Evolutionary conservation across 2,888 invertebrate genomes (phyloP), one percentile per base, ranked within the genome.

Genomic region (Epirrita christyi): DNA sequence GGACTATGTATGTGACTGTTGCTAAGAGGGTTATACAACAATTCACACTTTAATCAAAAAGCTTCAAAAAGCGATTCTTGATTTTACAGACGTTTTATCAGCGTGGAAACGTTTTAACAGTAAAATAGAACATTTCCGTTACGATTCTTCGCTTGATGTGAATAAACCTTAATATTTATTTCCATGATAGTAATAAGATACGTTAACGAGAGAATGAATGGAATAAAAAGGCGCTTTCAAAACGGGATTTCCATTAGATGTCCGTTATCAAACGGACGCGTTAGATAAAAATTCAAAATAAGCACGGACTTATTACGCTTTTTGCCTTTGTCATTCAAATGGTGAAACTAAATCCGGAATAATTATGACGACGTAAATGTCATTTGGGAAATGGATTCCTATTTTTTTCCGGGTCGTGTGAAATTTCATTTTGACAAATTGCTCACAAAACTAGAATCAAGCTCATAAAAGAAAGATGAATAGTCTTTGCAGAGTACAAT

Each of bases 131-230:
- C 29, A 28, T 40, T 29, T 48, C n/a, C 14, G 10, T 11, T 43
- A 29, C 9, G 13, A 29, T 43, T 43, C 11, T 21, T 41, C 5
- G 15, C 41, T 10, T 13, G 21, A 21, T 41, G 13, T 21, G 21
- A 46, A 46, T 8, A 40, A 9, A 34, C 27, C 46, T 21, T 48
- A 42, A 50, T 63, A 54, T 59, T 52, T 56, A 59, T 61, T 63
- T 59, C 52, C 53, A 15, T 42, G 50, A 59, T 49, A 47, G 59
- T 62, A 60, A 60, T 58, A 52, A 55, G 62, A 62, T 55, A 62
- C 56, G 60, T 58, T 55, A 59, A 64, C 49, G 47, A 59, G 55
- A 61, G 61, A 62, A 55, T 57, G 53, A 59, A 61, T 55, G 48
- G 40, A 56, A 62, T 58, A 52, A 54, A 63, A 56, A 46, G 47